Percentiles rank a stretch among this genome's conserved stretches.
Evolutionary conservation across 2,888 invertebrate species (phyloP).

Genomic region (Cheilosia soror): DNA sequence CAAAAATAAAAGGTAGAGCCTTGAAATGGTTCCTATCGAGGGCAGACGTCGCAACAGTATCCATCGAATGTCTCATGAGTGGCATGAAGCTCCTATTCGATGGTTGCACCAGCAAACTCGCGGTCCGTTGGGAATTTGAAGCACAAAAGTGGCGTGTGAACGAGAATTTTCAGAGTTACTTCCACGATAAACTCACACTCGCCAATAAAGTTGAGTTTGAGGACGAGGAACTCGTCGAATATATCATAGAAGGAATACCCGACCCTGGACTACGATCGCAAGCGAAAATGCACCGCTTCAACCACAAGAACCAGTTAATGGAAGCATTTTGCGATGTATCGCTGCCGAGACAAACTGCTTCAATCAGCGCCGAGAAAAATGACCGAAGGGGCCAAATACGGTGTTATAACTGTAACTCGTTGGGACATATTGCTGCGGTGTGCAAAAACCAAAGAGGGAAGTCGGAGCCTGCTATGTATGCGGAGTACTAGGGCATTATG

Average conservation of each 20-base stretch:
- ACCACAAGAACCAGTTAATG: conserved; percentile 30
- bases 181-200: conserved; percentile 57
- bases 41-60: conserved; percentile 11
- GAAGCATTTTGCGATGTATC: conserved; percentile 41
- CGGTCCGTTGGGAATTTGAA: conserved; percentile 55
- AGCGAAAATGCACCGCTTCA: conserved; percentile 56
- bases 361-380: not conserved
- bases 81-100: not conserved
- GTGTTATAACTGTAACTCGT: conserved; percentile 44
- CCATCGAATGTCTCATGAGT: conserved; percentile 1
- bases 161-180: conserved; percentile 52
- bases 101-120: conserved; percentile 33
- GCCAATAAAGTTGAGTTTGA: conserved; percentile 38
- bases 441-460: conserved; percentile 40
- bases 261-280: conserved; percentile 46
- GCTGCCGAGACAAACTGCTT: conserved; percentile 8
- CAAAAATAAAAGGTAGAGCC: conserved; percentile 14
- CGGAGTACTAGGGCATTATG: conserved; percentile 23
- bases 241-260: conserved; percentile 70
- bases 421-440: conserved; percentile 43
- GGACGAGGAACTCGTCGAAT: conserved; percentile 60
- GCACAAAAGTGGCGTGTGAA: conserved; percentile 49
- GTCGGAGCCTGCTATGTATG: conserved; percentile 44
- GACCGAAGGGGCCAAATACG: conserved; percentile 6
- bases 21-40: conserved; percentile 19